Conservation (phyloP, 1,140 invertebrate genomes). For the Sogatella furcifera region DNA sequence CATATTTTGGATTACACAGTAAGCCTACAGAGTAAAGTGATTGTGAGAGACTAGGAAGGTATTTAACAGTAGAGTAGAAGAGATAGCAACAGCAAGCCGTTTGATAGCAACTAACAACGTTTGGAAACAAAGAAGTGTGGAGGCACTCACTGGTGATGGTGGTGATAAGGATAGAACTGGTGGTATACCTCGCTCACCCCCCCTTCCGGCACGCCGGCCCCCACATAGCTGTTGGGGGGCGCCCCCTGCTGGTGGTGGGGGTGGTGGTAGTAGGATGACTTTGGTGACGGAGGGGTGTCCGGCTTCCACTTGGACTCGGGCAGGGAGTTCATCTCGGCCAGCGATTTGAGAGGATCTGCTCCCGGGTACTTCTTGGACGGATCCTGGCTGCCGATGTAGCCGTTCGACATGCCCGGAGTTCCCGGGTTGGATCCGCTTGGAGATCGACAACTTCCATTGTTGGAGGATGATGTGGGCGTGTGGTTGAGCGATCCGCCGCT, state of each 20-base stretch:
- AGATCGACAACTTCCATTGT: conserved; percentile 21
- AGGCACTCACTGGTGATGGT: conserved; percentile 46
- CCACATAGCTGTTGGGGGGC: conserved; percentile 12
- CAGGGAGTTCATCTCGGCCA: conserved; percentile 45
- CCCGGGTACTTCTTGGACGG: conserved; percentile 4
- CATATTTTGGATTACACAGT: too few relatives aligned
- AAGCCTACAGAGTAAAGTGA: too few relatives aligned
- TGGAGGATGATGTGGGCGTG: conserved; percentile 33
- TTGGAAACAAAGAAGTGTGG: conserved; percentile 13
- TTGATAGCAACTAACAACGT: background rate
- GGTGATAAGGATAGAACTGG: conserved; percentile 51
- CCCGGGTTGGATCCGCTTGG: conserved; percentile 19
- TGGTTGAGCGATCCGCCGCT: conserved; percentile 37
- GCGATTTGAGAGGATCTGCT: conserved; percentile 43
- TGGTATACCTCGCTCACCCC: conserved; percentile 48
- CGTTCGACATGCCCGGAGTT: conserved; percentile 18
- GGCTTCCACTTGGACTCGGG: conserved; percentile 39
- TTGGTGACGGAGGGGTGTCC: conserved; percentile 30
- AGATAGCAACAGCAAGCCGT: background rate
- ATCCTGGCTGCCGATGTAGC: conserved; percentile 20
- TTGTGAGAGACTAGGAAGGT: too few relatives aligned
- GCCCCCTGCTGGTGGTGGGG: conserved; percentile 22
- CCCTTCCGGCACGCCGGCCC: conserved; percentile 15
- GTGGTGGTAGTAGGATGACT: conserved; percentile 30
- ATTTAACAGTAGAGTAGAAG: too few relatives aligned